phyloP scores from a whole-genome alignment of 2,113 vertebrate species.

The Equus quagga region DNA sequence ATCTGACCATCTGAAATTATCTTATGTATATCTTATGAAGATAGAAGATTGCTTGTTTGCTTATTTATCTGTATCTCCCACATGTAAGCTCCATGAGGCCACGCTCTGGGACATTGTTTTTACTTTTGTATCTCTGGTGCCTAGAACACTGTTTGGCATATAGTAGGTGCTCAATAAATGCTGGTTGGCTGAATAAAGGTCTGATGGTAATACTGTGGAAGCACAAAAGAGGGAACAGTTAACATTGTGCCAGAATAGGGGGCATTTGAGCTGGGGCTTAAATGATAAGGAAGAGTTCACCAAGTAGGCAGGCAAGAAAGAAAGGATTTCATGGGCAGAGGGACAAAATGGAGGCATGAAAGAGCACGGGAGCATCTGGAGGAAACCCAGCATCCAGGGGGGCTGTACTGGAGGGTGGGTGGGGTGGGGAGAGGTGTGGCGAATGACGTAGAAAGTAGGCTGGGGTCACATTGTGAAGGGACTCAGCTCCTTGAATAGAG shows the following conservation, averaged over 20 bases:
- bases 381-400: neutral
- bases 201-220: neutral
- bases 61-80: neutral
- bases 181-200: neutral
- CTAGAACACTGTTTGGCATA: neutral
- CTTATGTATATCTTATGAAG: neutral
- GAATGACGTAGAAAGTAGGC: conserved; percentile 1
- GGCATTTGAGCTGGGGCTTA: neutral
- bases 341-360: conserved; percentile 5
- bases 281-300: neutral
- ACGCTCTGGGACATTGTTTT: neutral
- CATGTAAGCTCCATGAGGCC: neutral
- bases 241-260: neutral
- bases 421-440: neutral
- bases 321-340: conserved; percentile 25
- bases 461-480: neutral
- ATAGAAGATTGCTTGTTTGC: neutral
- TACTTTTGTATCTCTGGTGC: neutral
- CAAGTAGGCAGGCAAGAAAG: neutral
- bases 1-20: neutral
- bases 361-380: neutral
- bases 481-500: conserved; percentile 32
- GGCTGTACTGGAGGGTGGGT: neutral
- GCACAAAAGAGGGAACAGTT: neutral
- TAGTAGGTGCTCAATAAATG: neutral